A percentile compares a stretch with the other conserved stretches of the same genome.
phyloP scores from a whole-genome alignment of 92 coral and sea anemone species.

The Chrysogorgia sp. region DNA sequence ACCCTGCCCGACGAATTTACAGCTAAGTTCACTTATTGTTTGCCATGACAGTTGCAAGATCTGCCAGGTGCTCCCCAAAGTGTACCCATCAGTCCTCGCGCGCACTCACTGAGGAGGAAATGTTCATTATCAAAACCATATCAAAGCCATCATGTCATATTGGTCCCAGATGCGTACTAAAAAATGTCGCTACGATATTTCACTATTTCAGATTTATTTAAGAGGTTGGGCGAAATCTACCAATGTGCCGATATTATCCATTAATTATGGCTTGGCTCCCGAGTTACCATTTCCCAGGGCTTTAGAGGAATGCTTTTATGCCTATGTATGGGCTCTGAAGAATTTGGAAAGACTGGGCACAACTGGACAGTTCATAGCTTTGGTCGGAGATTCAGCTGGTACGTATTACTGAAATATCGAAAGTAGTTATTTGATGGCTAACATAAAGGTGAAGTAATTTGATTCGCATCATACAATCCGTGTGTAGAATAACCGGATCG shows the following conservation, averaged over 20 bases:
- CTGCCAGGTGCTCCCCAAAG: too few species aligned
- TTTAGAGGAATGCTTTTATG: conserved; percentile 92
- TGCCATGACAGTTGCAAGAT: too few species aligned
- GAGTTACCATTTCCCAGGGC: conserved; percentile 98
- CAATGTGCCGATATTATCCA: conserved; percentile 86
- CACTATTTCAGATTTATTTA: conserved; percentile 73
- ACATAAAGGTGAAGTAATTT: too few species aligned
- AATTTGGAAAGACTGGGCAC: conserved; percentile 82
- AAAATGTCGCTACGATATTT: too few species aligned
- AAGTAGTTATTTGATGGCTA: too few species aligned
- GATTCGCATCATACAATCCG: too few species aligned
- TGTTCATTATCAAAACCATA: too few species aligned
- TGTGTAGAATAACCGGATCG: too few species aligned
- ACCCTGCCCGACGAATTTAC: too few species aligned
- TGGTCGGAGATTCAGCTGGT: conserved; percentile 99
- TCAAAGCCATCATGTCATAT: background rate
- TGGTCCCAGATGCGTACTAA: background rate
- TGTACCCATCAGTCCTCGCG: too few species aligned
- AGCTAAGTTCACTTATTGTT: too few species aligned
- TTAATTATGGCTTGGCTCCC: conserved; percentile 90
- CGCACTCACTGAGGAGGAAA: too few species aligned
- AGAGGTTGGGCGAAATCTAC: conserved; percentile 90
- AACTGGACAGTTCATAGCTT: conserved; percentile 73
- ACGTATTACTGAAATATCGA: background rate
- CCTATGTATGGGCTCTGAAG: conserved; percentile 91